phyloP scores from a whole-genome alignment of 2,888 invertebrate genomes.

The Sceliomorpha sp. region DNA sequence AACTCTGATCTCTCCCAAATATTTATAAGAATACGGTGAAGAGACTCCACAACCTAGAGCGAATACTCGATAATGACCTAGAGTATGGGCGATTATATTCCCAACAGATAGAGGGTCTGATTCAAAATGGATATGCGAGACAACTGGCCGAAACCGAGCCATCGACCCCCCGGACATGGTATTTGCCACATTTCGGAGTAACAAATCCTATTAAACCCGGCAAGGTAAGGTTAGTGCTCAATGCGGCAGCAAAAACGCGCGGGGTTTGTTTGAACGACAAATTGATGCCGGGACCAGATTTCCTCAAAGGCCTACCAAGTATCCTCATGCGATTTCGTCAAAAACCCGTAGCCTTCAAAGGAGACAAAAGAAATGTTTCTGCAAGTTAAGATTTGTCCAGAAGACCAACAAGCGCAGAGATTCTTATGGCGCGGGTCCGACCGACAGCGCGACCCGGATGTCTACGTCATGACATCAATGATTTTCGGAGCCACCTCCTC shows the following conservation, averaged over 20 bases:
- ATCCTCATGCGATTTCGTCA: conserved; percentile 72
- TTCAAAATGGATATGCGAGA: conserved; percentile 9
- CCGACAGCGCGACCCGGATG: conserved; percentile 14
- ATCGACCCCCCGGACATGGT: conserved; percentile 6
- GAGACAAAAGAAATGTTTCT: conserved; percentile 71
- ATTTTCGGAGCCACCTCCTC: conserved; percentile 57
- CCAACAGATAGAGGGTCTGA: background rate
- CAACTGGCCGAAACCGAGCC: too few relatives aligned
- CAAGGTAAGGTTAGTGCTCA: conserved; percentile 62
- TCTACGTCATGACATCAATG: conserved; percentile 60
- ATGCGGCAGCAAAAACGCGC: conserved; percentile 61
- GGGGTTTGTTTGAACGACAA: conserved; percentile 61
- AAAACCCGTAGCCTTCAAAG: conserved; percentile 65
- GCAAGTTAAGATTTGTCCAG: conserved; percentile 60
- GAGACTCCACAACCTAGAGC: conserved; percentile 1
- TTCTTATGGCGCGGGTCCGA: conserved; percentile 56
- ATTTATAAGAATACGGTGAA: background rate
- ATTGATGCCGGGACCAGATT: conserved; percentile 65
- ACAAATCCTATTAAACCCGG: too few relatives aligned
- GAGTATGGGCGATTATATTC: too few relatives aligned
- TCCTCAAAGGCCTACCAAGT: conserved; percentile 66
- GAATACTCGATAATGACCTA: conserved; percentile 1
- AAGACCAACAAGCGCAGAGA: conserved; percentile 61
- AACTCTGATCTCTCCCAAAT: too few relatives aligned
- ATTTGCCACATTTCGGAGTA: too few relatives aligned